Base-by-base conservation (phyloP, 1,140 invertebrate genomes). In the Ganaspis sp. region DNA sequence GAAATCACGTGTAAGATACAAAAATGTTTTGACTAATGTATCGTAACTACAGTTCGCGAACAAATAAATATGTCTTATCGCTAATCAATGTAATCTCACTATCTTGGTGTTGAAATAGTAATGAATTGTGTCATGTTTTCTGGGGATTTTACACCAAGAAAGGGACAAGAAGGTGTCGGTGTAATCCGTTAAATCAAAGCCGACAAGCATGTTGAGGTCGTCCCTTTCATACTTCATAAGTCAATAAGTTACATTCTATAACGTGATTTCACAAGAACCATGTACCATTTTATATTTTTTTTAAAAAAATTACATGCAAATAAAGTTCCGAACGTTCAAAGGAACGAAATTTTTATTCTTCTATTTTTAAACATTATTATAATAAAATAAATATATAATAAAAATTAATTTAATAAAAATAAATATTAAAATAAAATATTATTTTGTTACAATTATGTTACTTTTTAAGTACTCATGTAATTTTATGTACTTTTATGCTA, bases 111-210 rank as follows among this genome's bases (percentile, higher is more conserved):
- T 64, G 23, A 64, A 64, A 29, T 15, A 64, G 23, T 64, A 6
- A 29, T 64, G 4, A 64, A 64, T 64, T 64, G 58, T 64, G 58
- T 64, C 26, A 64, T 64, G 58, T 8, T 29, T 64, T 64, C 21
- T 64, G 23, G 58, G 23, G 26, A 29, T 29, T 64, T 26, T 26
- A n/a, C 58, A 26, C 26, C 15, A 11, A 70, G 74, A 77, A 80
- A 77, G 45, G 29, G 38, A 12, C 19, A 34, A 72, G 34, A 80
- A 75, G 70, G 17, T 70, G 15, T 58, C 54, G 26, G 17, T 77
- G 40, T 54, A 81, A 83, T 79, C 74, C 80, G 77, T 81, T 79
- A 83, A 82, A 82, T 77, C 77, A 74, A 64, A 73, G 70, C 72
- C 76, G 72, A 75, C 73, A 69, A 77, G 72, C 73, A 17, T 26